Evolutionary conservation across 2,113 vertebrate genomes (phyloP).

Genomic region (Petrocephalus zakoni): DNA sequence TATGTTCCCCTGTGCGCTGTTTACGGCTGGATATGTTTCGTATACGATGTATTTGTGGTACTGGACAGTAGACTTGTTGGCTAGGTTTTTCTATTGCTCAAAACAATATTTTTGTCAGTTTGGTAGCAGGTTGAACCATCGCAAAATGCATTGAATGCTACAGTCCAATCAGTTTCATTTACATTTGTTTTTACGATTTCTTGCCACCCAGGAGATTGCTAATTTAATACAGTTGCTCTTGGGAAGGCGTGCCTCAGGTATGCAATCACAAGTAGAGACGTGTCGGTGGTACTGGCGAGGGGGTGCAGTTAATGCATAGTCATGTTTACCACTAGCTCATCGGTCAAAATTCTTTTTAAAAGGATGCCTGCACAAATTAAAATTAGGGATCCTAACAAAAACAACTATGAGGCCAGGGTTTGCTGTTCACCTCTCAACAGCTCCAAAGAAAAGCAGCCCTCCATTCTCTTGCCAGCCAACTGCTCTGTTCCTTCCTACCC

Average conservation of each 20-base stretch:
- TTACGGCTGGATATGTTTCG: neutral
- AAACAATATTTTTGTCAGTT: neutral
- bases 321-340: constrained; percentile 11
- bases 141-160: neutral
- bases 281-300: neutral
- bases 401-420: neutral
- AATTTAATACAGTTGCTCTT: neutral
- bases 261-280: neutral
- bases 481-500: neutral
- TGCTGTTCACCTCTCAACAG: neutral
- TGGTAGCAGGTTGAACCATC: neutral
- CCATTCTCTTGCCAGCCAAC: neutral
- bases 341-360: neutral
- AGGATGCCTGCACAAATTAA: neutral
- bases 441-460: neutral
- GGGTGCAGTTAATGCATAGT: constrained; percentile 8
- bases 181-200: neutral
- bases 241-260: neutral
- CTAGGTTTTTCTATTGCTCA: neutral
- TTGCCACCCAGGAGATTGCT: neutral
- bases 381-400: neutral
- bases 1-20: neutral
- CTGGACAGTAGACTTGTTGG: neutral
- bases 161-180: neutral
- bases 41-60: neutral